These are phyloP conservation scores for Sapayoa aenigma DNA, from an alignment of 2,113 vertebrate genomes.

Conservation along the genomic window DNA sequence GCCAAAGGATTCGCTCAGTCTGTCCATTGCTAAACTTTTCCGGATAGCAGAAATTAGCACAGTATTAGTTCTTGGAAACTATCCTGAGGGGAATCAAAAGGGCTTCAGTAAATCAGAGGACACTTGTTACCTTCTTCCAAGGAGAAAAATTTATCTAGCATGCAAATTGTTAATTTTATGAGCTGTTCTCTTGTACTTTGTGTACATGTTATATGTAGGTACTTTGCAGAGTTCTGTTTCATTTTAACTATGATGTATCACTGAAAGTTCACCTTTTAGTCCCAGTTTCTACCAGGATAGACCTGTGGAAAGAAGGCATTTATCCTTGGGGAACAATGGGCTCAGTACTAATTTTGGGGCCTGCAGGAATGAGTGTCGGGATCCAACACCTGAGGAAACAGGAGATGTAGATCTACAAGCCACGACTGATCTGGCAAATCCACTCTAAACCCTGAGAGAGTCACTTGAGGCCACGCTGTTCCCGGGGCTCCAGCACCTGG, in stretches of 20 bases:
- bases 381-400: neutral
- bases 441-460: neutral
- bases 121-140: neutral
- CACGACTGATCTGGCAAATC: neutral
- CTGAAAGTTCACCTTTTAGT: neutral
- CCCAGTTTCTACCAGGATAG: neutral
- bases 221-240: neutral
- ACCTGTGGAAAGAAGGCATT: neutral
- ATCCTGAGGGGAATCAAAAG: neutral
- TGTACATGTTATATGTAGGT: neutral
- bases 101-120: neutral
- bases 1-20: neutral
- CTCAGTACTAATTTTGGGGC: neutral
- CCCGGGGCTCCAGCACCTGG: neutral
- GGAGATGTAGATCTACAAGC: neutral
- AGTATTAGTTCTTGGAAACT: neutral
- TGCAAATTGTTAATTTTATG: neutral
- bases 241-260: neutral
- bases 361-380: neutral
- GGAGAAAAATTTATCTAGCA: neutral
- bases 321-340: neutral
- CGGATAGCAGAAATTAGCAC: neutral
- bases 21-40: neutral
- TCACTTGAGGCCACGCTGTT: neutral
- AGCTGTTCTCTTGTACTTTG: neutral